Conservation (phyloP, 2,113 vertebrate genomes). For the Hymenochirus boettgeri region DNA sequence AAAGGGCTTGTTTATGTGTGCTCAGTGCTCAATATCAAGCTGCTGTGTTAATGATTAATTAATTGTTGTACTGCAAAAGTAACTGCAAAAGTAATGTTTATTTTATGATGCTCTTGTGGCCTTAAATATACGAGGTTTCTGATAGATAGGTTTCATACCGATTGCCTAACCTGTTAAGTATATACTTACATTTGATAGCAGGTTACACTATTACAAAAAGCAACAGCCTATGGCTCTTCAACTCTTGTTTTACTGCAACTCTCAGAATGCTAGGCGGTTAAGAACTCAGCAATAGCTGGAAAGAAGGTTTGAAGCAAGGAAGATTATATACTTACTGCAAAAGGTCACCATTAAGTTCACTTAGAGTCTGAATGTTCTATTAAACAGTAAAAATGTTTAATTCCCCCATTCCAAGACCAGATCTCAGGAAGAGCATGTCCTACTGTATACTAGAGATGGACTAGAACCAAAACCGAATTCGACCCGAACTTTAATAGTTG, state of each 20-base stretch:
- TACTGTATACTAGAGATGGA: too few relatives aligned
- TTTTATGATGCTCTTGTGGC: conserved; percentile 33
- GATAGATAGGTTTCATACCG: conserved; percentile 12
- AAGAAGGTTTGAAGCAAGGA: too few relatives aligned
- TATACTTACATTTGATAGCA: too few relatives aligned
- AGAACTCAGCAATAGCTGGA: not conserved
- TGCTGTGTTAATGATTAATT: conserved; percentile 40
- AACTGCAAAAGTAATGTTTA: conserved; percentile 29
- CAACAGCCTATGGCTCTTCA: not conserved
- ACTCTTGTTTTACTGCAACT: not conserved
- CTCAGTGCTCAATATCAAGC: conserved; percentile 30
- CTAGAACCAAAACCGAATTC: too few relatives aligned
- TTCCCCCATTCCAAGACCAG: too few relatives aligned
- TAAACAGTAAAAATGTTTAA: too few relatives aligned
- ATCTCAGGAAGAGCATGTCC: too few relatives aligned
- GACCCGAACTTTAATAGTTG: too few relatives aligned
- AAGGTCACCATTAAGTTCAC: too few relatives aligned
- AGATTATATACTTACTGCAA: too few relatives aligned
- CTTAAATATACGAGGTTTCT: conserved; percentile 28
- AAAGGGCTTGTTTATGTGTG: conserved; percentile 17
- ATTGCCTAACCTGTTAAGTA: conserved; percentile 8
- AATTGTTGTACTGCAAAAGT: conserved; percentile 29
- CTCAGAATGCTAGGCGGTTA: not conserved
- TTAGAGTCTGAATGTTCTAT: too few relatives aligned
- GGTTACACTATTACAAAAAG: too few relatives aligned